A percentile compares a stretch with the other conserved stretches of the same genome.
Evolutionary conservation across 2,113 vertebrate genomes (phyloP).

Genomic region (Thryonomys swinderianus): DNA sequence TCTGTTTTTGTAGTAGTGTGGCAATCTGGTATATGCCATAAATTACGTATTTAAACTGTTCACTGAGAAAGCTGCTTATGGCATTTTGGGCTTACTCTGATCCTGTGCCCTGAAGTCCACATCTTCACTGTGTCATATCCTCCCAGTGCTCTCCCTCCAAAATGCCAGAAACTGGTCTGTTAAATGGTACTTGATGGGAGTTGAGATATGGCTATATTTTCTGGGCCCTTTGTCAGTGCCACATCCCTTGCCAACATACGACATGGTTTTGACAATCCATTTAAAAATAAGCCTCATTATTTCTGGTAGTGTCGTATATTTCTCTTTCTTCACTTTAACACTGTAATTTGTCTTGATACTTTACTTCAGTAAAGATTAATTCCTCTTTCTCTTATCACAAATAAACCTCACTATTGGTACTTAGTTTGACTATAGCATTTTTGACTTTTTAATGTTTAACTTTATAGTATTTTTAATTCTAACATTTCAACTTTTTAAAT

Average conservation of each 20-base stretch:
- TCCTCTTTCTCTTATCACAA: constrained; percentile 14
- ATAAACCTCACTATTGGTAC: background rate
- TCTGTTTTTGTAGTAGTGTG: background rate
- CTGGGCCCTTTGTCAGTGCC: too few species aligned
- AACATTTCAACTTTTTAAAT: background rate
- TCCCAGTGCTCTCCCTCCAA: background rate
- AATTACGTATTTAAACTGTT: background rate
- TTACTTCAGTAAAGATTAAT: constrained; percentile 1
- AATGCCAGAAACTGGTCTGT: background rate
- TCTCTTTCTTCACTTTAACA: background rate
- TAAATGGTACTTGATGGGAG: background rate
- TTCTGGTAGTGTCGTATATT: background rate
- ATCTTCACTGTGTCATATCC: accelerated
- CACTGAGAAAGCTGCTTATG: background rate
- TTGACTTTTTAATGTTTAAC: background rate
- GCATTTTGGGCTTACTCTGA: background rate
- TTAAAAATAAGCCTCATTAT: background rate
- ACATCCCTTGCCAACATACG: background rate
- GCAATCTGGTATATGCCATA: background rate
- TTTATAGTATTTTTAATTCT: background rate
- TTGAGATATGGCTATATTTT: background rate
- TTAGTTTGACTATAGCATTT: constrained; percentile 5
- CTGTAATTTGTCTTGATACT: background rate
- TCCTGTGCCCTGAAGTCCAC: too few species aligned
- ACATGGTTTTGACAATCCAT: background rate